These are phyloP conservation scores for Astur gentilis DNA, from an alignment of 2,113 vertebrate species.

Conservation along the genomic window DNA sequence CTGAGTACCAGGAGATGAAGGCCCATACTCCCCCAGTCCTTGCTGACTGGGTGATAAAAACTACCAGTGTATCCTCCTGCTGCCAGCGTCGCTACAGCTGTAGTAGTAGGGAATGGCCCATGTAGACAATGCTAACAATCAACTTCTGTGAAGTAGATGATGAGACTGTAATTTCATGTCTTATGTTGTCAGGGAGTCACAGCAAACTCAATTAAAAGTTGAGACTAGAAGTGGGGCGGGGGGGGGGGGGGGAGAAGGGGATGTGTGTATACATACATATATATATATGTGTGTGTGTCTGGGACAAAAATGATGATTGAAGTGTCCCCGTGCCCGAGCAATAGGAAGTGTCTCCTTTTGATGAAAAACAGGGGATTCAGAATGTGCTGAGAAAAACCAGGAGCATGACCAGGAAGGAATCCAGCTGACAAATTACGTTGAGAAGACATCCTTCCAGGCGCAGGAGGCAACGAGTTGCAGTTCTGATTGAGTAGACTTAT, in stretches of 20 bases:
- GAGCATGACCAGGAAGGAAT: not conserved
- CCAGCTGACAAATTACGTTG: not conserved
- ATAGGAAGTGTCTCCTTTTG: not conserved
- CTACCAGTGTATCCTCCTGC: not conserved
- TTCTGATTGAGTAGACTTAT: slow-evolving; percentile 38
- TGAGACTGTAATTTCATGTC: not conserved
- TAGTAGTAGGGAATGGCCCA: not conserved
- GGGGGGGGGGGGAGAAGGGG: too few relatives aligned
- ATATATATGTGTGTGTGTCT: not conserved
- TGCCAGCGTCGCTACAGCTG: not conserved
- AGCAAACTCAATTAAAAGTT: not conserved
- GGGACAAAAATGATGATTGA: not conserved
- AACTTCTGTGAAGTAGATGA: not conserved
- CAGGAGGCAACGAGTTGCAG: not conserved
- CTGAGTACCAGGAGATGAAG: not conserved
- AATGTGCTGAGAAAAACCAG: not conserved
- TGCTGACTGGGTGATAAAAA: not conserved
- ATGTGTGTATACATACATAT: not conserved
- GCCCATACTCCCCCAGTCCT: not conserved
- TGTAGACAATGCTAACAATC: not conserved
- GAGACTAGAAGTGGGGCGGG: not conserved
- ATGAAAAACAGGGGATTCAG: not conserved
- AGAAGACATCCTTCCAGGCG: slow-evolving; percentile 1
- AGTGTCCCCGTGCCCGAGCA: not conserved
- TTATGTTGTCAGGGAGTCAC: not conserved